phyloP scores from a whole-genome alignment of 92 coral and sea anemone genomes.

The Phenganax subtilis region DNA sequence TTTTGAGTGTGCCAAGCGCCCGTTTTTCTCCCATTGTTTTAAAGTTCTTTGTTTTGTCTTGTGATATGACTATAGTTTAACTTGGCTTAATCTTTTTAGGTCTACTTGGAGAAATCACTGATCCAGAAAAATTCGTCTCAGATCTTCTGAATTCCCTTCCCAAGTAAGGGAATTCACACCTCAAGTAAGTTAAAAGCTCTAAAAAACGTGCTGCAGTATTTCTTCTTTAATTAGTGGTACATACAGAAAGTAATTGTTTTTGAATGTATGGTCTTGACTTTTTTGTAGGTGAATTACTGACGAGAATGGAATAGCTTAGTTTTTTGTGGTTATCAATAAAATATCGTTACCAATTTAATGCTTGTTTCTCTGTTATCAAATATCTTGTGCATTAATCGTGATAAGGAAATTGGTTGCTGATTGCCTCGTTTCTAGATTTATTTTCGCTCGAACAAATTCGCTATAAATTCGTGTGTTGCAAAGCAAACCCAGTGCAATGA shows the following conservation, averaged over 20 bases:
- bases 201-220: background rate
- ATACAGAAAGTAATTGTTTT: no score
- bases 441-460: no score
- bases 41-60: background rate
- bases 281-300: background rate
- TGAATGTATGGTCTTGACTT: background rate
- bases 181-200: background rate
- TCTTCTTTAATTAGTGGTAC: background rate
- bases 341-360: background rate
- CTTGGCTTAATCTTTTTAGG: background rate
- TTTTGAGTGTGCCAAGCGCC: background rate
- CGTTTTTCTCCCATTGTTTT: background rate
- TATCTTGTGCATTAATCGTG: background rate
- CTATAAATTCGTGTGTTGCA: no score
- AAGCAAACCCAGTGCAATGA: no score
- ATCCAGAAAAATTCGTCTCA: slow-evolving; percentile 19
- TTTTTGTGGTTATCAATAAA: background rate
- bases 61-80: background rate
- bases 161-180: slow-evolving; percentile 16
- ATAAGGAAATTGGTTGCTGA: no score
- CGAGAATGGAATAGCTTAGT: background rate
- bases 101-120: slow-evolving; percentile 24
- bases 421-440: no score
- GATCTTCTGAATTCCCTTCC: slow-evolving; percentile 36
- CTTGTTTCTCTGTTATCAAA: background rate